Evolutionary conservation across 2,888 invertebrate species (phyloP), one percentile per base, ranked within the genome.

Genomic region (Coelinius sp.): DNA sequence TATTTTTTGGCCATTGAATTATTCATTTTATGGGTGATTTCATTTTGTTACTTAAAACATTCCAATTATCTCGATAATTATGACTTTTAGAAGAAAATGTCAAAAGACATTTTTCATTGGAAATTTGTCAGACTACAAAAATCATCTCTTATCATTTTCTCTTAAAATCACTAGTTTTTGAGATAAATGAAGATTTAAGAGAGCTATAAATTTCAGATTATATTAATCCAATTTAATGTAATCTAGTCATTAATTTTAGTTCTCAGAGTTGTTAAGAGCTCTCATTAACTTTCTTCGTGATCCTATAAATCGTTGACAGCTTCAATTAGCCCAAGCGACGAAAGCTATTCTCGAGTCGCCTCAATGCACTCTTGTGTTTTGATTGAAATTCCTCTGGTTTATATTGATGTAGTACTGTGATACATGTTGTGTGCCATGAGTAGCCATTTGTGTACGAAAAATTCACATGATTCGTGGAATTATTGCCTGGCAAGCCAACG

Each of bases 401-500:
- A 63, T 63, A 44, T 63, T 22, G 38, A 41, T 24, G 14, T n/a
- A n/a, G n/a, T 41, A 10, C n/a, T 63, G 24, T 2, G 22, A 38
- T 56, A 24, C 24, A 22, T 17, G 31, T 41, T 46, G 24, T 17
- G n/a, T 25, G 27, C 59, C 5, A 20, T 49, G 14, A 41, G 35
- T 59, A 7, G 44, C 14, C 22, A 38, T 44, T 22, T 22, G 59
- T 31, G 46, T 59, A 10, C 52, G 59, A 70, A 71, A n/a, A 14
- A 70, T 52, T 53, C 41, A 31, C 62, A 59, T 14, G 49, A 73
- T 84, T 83, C 84, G 83, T 64, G 80, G 83, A 84, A 84, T 78
- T 75, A 75, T 80, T 80, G 80, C 82, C 80, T 85, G 84, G 84
- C 85, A 85, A 77, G 70, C 76, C 68, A 65, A 73, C 74, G 63